Base-by-base conservation (phyloP, 1,140 invertebrate species). In the Melanaphis sacchari region DNA sequence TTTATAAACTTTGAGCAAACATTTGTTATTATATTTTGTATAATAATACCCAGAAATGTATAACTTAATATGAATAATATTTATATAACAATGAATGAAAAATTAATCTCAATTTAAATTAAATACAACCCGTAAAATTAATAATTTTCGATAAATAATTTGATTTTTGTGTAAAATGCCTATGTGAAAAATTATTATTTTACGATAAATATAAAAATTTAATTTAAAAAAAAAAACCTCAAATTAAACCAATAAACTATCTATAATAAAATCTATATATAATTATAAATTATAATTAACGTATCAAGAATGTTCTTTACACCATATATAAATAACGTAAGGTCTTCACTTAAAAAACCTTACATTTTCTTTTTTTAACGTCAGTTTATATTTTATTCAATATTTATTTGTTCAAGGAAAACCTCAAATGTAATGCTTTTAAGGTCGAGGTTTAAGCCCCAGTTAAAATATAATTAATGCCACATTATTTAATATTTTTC, bases 351-450 rank as follows among this genome's bases (percentile, higher is more conserved):
- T 43, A 40, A 46, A 40, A 85, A 85, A 54, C 49, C 49, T 40
- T 38, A 54, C 36, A 40, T 89, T 89, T 54, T 49, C 88, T 89
- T 89, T 89, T 89, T 89, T 88, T 52, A 52, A 52, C 9, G 41
- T 89, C 52, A 26, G 36, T 89, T 88, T 52, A 88, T 52, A n/a
- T 76, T n/a, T n/a, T 76, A 76, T 21, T 76, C 18, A 76, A 15
- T 88, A 88, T 88, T 88, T 52, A 38, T n/a, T 52, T 49, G 49
- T 88, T 54, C 88, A 89, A 89, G 88, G 88, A 89, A 89, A 89
- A 89, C 88, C 26, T 52, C 88, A 89, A 54, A 54, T 52, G n/a
- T 52, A 40, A 54, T 89, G 22, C 36, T 26, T 11, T 41, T 54
- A 89, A 89, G 88, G 88, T 89, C 88, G 31, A 54, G 52, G 52